Evolutionary conservation across 2,797 vertebrate genomes (phyloP).

Genomic region (Synanceia verrucosa): DNA sequence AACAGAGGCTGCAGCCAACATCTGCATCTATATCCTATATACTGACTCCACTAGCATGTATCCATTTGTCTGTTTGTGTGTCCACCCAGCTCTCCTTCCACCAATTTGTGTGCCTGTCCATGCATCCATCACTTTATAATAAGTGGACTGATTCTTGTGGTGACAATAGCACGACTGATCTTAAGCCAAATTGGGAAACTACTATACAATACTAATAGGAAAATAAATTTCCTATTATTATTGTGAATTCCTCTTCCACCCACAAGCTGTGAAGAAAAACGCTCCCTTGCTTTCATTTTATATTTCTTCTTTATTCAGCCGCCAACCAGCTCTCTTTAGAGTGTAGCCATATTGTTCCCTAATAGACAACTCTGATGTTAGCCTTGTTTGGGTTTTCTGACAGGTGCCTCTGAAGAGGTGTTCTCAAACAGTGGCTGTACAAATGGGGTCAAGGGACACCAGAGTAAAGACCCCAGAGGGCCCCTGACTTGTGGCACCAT

Average conservation of each 20-base stretch:
- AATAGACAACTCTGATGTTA: conserved; percentile 22
- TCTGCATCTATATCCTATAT: conserved; percentile 51
- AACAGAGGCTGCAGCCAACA: conserved; percentile 51
- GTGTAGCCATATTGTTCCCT: neutral
- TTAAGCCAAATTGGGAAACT: conserved; percentile 19
- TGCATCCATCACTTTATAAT: neutral
- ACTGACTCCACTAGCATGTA: conserved; percentile 28
- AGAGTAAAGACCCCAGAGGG: neutral
- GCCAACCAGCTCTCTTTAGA: neutral
- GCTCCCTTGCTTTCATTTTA: conserved; percentile 11
- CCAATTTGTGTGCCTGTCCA: neutral
- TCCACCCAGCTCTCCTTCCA: neutral
- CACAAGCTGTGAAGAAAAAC: conserved; percentile 26
- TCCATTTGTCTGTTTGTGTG: neutral
- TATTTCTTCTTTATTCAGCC: conserved; percentile 22
- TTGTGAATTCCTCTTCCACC: conserved; percentile 26
- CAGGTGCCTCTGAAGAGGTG: conserved; percentile 24
- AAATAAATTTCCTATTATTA: neutral
- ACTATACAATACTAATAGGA: no score
- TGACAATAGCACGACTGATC: conserved; percentile 40
- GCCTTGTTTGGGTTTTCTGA: conserved; percentile 8
- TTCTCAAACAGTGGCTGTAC: neutral
- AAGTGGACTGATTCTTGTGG: neutral
- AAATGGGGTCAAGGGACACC: conserved; percentile 5
- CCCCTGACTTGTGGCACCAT: neutral